phyloP scores from a whole-genome alignment of 2,113 vertebrate genomes.

The Phasianus colchicus region DNA sequence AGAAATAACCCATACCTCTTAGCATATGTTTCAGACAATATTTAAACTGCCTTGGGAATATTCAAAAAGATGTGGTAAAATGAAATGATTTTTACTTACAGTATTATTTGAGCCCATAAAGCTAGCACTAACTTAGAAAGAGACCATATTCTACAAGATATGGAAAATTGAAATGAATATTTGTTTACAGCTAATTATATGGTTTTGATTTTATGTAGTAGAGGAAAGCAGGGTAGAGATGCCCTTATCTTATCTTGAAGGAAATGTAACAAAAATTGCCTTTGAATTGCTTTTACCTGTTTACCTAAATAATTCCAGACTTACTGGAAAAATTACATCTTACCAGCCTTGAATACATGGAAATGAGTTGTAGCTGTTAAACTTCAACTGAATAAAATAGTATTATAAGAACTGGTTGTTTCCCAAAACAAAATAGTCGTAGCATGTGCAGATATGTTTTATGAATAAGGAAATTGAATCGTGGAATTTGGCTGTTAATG shows the following conservation, averaged over 20 bases:
- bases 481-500: neutral
- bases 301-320: neutral
- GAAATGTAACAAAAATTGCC: neutral
- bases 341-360: neutral
- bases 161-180: neutral
- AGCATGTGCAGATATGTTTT: neutral
- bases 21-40: neutral
- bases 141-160: neutral
- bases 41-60: neutral
- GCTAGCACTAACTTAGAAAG: neutral
- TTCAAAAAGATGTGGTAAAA: neutral
- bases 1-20: neutral
- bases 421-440: neutral
- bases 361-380: neutral
- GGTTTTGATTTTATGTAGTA: neutral
- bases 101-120: neutral
- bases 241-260: neutral
- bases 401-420: neutral
- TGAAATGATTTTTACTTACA: neutral
- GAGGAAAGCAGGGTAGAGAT: fast-evolving
- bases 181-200: neutral
- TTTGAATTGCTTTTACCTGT: neutral
- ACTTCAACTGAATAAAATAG: neutral
- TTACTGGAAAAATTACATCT: neutral
- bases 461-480: neutral